Percentiles rank a stretch among this genome's conserved stretches.
phyloP scores from a whole-genome alignment of 1,140 invertebrate genomes.

The Triops longicaudatus region DNA sequence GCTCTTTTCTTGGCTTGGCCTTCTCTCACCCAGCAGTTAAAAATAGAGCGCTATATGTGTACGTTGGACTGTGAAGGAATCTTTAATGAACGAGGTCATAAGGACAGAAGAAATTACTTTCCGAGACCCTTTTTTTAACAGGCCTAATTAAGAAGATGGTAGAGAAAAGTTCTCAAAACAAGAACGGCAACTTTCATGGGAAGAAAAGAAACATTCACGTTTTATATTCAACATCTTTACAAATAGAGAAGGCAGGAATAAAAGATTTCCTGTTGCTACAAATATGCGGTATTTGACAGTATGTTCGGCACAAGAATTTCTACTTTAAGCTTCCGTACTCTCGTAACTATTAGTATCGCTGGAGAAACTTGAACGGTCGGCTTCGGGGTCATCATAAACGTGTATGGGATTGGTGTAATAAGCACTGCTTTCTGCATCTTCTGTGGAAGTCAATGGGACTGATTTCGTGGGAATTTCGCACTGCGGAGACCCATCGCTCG shows the following conservation, averaged over 20 bases:
- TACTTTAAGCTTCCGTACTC: neutral
- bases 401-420: neutral
- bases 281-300: neutral
- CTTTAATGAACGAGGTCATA: conserved; percentile 8
- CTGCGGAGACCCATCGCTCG: too few relatives aligned
- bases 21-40: conserved; percentile 14
- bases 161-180: too few relatives aligned
- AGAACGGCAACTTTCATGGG: neutral
- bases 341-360: neutral
- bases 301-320: neutral
- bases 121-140: neutral
- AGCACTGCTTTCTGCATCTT: neutral
- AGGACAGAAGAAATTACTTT: neutral
- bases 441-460: neutral
- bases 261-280: neutral
- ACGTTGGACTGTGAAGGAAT: neutral
- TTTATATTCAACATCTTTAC: neutral
- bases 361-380: neutral
- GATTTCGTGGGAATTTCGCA: neutral
- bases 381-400: neutral
- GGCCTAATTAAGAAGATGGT: neutral
- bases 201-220: neutral
- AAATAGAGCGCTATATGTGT: neutral
- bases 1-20: conserved; percentile 14
- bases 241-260: neutral